Evolutionary conservation across 1,140 invertebrate genomes (phyloP), one percentile per base, ranked within the genome.

Genomic region (Asobara japonica): DNA sequence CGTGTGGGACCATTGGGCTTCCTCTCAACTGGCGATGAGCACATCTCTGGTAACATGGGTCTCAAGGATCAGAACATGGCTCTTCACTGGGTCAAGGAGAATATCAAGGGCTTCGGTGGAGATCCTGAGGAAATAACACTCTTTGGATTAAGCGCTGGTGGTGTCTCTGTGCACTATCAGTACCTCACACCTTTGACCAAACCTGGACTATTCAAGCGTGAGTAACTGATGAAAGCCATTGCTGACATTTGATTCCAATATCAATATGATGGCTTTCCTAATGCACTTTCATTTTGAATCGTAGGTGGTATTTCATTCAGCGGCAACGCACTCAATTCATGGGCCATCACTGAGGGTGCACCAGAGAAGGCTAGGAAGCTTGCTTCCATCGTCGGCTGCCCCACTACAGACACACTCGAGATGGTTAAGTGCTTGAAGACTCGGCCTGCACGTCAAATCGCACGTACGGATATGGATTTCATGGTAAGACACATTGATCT

Each of bases 231-330:
- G n/a, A n/a, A n/a, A n/a, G n/a, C n/a, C n/a, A n/a, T 36, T 36
- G 31, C 31, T 11, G 5, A 5, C 31, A 36, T 11, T 36, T 36
- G 56, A 60, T 33, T 48, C 16, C 27, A 41, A 48, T 3, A 29
- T 36, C 30, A 1, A 30, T 11, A 18, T 67, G 6, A 29, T n/a
- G n/a, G n/a, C n/a, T n/a, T 10, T 0, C n/a, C 41, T 48, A 65
- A 48, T 69, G 45, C 31, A 51, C 1, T 4, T 10, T 65, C 60
- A 13, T 51, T 33, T 48, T 6, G 16, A 60, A 92, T 94, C 78
- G 82, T 91, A 79, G 89, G 91, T 61, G 94, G 92, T 3, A 92
- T 96, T 56, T 91, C 95, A 0, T 90, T 93, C 84, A 96, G 94
- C 79, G 95, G 95, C 0, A 92, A 92, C 11, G 90, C 91, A 3